Conservation (phyloP, 2,888 invertebrate species). For the Athrips mouffetella region DNA sequence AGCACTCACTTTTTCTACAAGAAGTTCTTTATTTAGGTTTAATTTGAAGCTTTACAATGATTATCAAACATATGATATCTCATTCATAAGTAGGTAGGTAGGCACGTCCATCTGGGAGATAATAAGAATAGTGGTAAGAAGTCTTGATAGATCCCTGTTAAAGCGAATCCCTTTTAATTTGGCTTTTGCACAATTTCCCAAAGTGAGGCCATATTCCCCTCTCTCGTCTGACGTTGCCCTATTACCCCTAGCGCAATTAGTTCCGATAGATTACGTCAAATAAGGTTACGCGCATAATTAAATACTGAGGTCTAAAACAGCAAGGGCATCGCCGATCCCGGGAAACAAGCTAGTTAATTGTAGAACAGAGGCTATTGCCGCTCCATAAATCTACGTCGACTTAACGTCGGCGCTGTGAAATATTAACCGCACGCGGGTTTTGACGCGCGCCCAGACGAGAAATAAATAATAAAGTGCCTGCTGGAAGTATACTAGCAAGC, state of each 20-base stretch:
- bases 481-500: slow-evolving; percentile 42
- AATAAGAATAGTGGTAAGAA: no score
- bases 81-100: no score
- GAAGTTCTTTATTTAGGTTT: no score
- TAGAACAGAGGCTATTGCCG: slow-evolving; percentile 63
- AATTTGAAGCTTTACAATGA: no score
- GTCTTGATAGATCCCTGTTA: background rate
- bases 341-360: slow-evolving; percentile 59
- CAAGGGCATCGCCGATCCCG: slow-evolving; percentile 14
- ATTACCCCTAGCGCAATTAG: slow-evolving; percentile 1
- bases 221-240: background rate
- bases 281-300: slow-evolving; percentile 12
- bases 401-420: slow-evolving; percentile 71
- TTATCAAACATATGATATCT: no score
- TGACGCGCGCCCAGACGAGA: slow-evolving; percentile 58
- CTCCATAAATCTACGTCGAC: slow-evolving; percentile 70
- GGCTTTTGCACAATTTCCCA: background rate
- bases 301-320: slow-evolving; percentile 1
- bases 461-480: slow-evolving; percentile 56
- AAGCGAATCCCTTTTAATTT: no score
- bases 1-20: no score
- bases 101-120: no score
- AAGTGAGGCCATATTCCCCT: background rate
- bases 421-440: slow-evolving; percentile 71
- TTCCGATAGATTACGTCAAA: slow-evolving; percentile 13